These are phyloP conservation scores for Muschampia plurimacula DNA, from an alignment of 2,888 invertebrate genomes.

Conservation along the genomic window DNA sequence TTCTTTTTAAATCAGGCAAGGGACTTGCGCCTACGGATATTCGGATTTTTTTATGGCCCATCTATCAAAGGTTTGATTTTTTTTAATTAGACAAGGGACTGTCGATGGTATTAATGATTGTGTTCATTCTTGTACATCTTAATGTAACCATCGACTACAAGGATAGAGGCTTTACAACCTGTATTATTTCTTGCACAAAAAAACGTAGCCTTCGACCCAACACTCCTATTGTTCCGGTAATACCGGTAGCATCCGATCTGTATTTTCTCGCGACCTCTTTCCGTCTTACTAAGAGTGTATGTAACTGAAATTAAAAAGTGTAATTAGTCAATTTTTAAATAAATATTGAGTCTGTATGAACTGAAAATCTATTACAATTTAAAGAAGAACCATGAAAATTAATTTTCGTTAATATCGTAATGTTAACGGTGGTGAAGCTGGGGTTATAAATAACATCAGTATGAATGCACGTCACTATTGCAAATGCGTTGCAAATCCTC, in stretches of 20 bases:
- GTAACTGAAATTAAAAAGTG: neutral
- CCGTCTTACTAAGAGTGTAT: neutral
- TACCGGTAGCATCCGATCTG: slow-evolving; percentile 55
- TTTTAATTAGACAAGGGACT: neutral
- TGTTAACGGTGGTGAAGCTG: no score
- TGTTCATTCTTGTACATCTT: slow-evolving; percentile 32
- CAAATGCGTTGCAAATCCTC: no score
- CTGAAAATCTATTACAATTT: neutral
- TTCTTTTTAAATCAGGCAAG: no score
- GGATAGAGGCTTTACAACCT: slow-evolving; percentile 45
- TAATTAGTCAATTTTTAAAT: no score
- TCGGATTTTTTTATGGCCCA: no score
- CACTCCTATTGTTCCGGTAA: slow-evolving; percentile 57
- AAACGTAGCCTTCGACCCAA: slow-evolving; percentile 47
- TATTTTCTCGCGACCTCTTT: slow-evolving; percentile 44
- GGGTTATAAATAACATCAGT: no score
- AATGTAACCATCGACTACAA: slow-evolving; percentile 44
- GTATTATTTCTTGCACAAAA: neutral
- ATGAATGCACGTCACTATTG: no score
- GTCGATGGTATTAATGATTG: slow-evolving; percentile 4
- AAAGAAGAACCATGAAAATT: no score
- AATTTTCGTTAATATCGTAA: no score
- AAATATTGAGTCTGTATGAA: neutral
- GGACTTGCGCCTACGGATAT: no score
- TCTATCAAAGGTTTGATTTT: no score